Conservation (phyloP, 2,797 vertebrate genomes). For the Urophycis tenuis region DNA sequence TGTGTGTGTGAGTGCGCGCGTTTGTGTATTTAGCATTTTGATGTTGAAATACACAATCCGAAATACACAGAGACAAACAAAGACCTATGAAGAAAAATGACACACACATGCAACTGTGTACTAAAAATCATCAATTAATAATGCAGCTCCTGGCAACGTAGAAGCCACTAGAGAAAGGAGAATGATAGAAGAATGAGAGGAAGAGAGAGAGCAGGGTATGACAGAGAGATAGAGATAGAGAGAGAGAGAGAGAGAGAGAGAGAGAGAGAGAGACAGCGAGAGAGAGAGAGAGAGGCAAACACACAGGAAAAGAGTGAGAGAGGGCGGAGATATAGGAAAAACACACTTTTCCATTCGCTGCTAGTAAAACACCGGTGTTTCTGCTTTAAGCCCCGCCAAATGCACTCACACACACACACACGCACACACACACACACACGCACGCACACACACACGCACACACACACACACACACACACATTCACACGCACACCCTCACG, state of each 20-base stretch:
- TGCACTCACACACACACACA: neutral
- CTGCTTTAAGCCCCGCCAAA: neutral
- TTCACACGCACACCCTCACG: neutral
- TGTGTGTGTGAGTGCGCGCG: neutral
- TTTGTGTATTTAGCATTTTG: no score
- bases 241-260: neutral
- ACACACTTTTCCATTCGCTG: neutral
- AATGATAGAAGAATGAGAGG: no score
- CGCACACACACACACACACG: constrained; percentile 20
- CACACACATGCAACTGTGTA: no score
- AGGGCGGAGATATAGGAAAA: neutral
- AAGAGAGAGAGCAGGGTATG: neutral
- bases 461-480: neutral
- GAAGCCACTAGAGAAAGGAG: no score
- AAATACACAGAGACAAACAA: no score
- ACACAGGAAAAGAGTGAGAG: no score
- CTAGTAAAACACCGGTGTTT: neutral
- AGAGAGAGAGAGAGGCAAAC: no score
- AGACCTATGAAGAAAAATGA: no score
- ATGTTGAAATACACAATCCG: no score
- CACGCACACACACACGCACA: neutral
- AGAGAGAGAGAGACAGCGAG: neutral
- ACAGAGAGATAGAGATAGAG: neutral
- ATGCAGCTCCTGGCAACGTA: no score
- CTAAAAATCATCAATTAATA: no score